Percentiles rank a stretch among this genome's conserved stretches.
phyloP scores from a whole-genome alignment of 64 coral and sea anemone genomes.

The Montipora capricornis region DNA sequence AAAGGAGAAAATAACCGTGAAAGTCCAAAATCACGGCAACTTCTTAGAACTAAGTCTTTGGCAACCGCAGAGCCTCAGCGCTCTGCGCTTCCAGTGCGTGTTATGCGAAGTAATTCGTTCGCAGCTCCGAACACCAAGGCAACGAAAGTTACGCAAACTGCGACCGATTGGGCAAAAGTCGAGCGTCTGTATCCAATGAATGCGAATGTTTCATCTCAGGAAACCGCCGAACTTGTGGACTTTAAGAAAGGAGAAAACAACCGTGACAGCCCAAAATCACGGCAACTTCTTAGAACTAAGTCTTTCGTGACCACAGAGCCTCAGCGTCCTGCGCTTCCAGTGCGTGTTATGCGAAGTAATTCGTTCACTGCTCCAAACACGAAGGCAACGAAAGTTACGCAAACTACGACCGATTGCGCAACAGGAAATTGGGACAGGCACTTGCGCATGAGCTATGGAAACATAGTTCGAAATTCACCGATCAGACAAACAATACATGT shows the following conservation, averaged over 20 bases:
- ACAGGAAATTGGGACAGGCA: slow-evolving; percentile 3
- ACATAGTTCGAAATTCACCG: slow-evolving; percentile 35
- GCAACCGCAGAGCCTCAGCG: slow-evolving; percentile 43
- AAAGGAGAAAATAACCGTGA: slow-evolving; percentile 3
- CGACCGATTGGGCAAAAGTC: background rate
- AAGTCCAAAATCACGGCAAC: background rate
- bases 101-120: slow-evolving; percentile 86
- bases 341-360: slow-evolving; percentile 70
- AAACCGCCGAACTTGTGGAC: background rate
- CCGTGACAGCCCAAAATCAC: background rate
- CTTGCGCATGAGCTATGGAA: slow-evolving; percentile 9
- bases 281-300: slow-evolving; percentile 57
- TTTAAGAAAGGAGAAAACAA: background rate
- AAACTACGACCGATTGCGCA: background rate
- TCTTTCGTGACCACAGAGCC: slow-evolving; percentile 65
- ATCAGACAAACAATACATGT: slow-evolving; percentile 29
- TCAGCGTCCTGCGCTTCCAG: slow-evolving; percentile 1
- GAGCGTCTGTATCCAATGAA: background rate
- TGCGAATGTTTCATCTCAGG: background rate
- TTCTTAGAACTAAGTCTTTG: slow-evolving; percentile 78
- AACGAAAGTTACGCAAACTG: background rate
- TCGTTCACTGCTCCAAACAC: slow-evolving; percentile 73
- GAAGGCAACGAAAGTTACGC: background rate
- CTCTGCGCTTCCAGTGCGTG: background rate
- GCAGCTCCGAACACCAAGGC: slow-evolving; percentile 49